Base-by-base conservation (phyloP, 92 coral and sea anemone species). In the Pocillopora grandis region DNA sequence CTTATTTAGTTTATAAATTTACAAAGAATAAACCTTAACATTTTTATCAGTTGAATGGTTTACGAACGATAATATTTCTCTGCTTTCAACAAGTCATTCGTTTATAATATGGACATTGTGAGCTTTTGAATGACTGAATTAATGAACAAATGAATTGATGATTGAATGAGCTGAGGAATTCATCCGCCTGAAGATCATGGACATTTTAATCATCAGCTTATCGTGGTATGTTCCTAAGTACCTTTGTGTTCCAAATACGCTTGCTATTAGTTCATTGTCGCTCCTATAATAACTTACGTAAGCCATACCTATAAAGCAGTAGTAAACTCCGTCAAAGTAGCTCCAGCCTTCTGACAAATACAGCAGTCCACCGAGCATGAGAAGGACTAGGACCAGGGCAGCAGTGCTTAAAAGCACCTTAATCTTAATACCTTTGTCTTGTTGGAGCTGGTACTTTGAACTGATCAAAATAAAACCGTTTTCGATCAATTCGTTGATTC, bases 241-340 rank as follows among this genome's bases (percentile, higher is more conserved):
- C 52, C 52, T 42, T 42, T 42, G 52, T 42, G 52, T 7, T 42
- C 52, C 8, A 7, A 42, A 27, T 1, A 27, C 31, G 31, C 31
- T 27, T 27, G 52, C 52, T 42, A 42, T 42, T 42, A 71, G 36
- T 2, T 16, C 13, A 36, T 2, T 23, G 14, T 71, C 9, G 16
- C 14, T 13, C n/a, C 5, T 6, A 58, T 37, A n/a, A 12, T 72
- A 1, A 8, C 12, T 14, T n/a, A 19, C 35, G 74, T 42, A 21
- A 8, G 49, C 21, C 18, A 11, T 77, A 84, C 88, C 88, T 48
- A 89, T 81, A 71, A 89, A 89, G 62, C 87, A 89, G 58, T 89
- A 89, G 78, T 89, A 89, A 3, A 89, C 92, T 52, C 90, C 84
- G 3, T 87, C 88, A 60, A 81, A 69, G 52, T 86, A 89, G 80